A percentile compares a stretch with the other conserved stretches of the same genome.
Evolutionary conservation across 2,888 invertebrate genomes (phyloP).

Genomic region (Xestia sexstrigata): DNA sequence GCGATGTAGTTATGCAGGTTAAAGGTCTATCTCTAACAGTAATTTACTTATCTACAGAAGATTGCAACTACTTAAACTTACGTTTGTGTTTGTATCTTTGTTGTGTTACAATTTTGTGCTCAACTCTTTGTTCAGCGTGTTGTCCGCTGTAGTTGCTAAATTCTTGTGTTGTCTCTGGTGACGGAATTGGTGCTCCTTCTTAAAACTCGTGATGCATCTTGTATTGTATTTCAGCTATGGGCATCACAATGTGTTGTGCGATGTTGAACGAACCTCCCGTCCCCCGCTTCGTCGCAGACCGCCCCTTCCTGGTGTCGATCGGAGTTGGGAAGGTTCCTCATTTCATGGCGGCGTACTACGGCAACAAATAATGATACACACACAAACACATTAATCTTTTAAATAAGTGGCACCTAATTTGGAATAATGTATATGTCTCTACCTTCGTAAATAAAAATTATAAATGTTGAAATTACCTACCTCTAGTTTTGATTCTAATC

Average conservation of each 20-base stretch:
- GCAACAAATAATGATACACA: slow-evolving; percentile 30
- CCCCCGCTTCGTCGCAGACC: slow-evolving; percentile 68
- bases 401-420: background rate
- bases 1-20: background rate
- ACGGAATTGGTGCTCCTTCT: slow-evolving; percentile 1
- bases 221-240: slow-evolving; percentile 52
- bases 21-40: background rate
- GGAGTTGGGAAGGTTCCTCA: slow-evolving; percentile 27
- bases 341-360: slow-evolving; percentile 76
- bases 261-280: slow-evolving; percentile 64
- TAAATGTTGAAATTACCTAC: background rate
- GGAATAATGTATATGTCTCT: background rate
- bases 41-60: background rate
- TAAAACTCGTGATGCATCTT: slow-evolving; percentile 25
- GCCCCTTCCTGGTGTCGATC: slow-evolving; percentile 46
- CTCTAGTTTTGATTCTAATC: slow-evolving; percentile 28
- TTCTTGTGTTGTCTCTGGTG: background rate
- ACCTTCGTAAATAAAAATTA: slow-evolving; percentile 8
- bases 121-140: slow-evolving; percentile 20
- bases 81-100: background rate
- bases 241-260: slow-evolving; percentile 20
- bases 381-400: background rate
- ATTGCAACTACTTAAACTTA: background rate
- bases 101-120: background rate
- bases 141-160: slow-evolving; percentile 1